Evolutionary conservation across 2,888 invertebrate genomes (phyloP).

Genomic region (Tetragonula carbonaria): DNA sequence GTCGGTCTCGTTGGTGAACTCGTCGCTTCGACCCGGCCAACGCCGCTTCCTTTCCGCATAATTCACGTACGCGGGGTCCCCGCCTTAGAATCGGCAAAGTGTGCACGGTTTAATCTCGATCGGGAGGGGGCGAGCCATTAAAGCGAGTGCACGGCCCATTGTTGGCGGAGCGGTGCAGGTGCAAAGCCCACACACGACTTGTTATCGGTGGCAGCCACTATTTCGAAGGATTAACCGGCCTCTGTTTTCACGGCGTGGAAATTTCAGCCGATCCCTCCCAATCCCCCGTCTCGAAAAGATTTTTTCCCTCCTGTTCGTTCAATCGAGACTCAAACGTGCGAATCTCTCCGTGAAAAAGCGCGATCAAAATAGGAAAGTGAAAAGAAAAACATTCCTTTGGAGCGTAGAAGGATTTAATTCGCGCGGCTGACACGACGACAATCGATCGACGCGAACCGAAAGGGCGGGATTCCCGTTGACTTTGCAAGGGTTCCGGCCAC

Average conservation of each 20-base stretch:
- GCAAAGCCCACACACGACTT: conserved; percentile 59
- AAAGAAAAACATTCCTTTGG: conserved; percentile 35
- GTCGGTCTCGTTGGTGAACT: conserved; percentile 1
- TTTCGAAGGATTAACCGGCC: conserved; percentile 62
- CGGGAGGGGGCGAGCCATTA: conserved; percentile 51
- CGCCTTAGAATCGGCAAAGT: conserved; percentile 48
- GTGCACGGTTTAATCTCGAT: conserved; percentile 60
- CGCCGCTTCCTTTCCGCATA: conserved; percentile 36
- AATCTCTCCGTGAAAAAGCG: conserved; percentile 10
- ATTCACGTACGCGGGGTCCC: conserved; percentile 32
- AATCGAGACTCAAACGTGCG: not conserved
- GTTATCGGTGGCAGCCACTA: conserved; percentile 60
- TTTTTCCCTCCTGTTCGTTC: not conserved
- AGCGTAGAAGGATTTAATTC: conserved; percentile 52
- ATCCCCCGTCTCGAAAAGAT: conserved; percentile 21
- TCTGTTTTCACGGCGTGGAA: conserved; percentile 54
- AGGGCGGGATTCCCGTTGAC: conserved; percentile 61
- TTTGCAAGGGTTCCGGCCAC: conserved; percentile 48
- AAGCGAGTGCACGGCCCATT: conserved; percentile 60
- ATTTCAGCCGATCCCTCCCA: not conserved
- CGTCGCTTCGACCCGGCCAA: conserved; percentile 6
- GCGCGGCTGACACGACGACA: conserved; percentile 32
- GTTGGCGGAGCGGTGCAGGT: conserved; percentile 57
- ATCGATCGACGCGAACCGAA: conserved; percentile 49
- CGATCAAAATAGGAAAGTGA: not conserved